Evolutionary conservation across 2,888 invertebrate species (phyloP), one percentile per base, ranked within the genome.

Genomic region (Apotomis turbidana): DNA sequence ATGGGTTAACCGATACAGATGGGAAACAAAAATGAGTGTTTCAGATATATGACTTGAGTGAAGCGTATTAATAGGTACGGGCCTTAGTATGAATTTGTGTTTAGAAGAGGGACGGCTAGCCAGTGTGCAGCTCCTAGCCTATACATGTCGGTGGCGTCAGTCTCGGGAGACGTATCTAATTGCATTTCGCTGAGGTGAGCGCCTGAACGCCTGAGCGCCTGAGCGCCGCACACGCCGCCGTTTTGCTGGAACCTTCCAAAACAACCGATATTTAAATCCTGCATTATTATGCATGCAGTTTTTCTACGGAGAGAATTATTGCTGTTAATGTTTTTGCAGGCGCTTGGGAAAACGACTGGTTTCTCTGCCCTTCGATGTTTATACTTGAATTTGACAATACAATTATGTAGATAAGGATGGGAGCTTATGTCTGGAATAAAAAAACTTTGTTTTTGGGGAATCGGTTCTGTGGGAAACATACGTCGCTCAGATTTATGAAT

Each of bases 101-200:
- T 13, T 12, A 8, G 5, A 8, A 54, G 38, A 62, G 51, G 1
- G 5, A 1, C 41, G 41, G 3, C 3, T 1, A 6, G 6, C 41
- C 6, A 41, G 5, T 41, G 41, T 41, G 41, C 6, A 54, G 63
- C 83, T 81, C 87, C 74, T 68, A 51, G 80, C 13, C 84, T 87
- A 87, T 5, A 63, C 77, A 74, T 75, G 77, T 78, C 79, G 79
- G 77, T 82, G 83, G 78, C 83, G 83, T 85, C 83, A 83, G 86
- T 89, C 91, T 89, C 91, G 71, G 75, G 91, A 89, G 91, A 89
- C 86, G 82, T 84, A 91, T 89, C 87, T 91, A 90, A 91, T 91
- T 90, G 91, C 88, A 89, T 92, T 91, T 85, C 87, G 90, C 90
- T 91, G 91, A 91, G 91, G 91, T 91, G 89, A 87, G 49, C 49